phyloP scores from a whole-genome alignment of 2,113 vertebrate species.

The Bagarius yarrelli region DNA sequence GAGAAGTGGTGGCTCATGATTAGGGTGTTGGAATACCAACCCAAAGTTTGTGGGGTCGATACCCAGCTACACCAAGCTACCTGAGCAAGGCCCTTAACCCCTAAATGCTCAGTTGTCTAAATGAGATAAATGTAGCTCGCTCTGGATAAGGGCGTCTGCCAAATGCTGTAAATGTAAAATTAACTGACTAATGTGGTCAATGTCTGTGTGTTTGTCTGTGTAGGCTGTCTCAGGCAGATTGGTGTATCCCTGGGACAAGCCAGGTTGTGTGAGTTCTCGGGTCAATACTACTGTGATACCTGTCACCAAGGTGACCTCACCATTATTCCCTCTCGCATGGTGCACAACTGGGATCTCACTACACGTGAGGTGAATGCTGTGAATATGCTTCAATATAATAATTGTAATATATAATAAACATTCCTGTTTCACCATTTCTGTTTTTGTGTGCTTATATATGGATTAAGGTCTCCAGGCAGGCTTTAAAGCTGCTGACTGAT shows the following conservation, averaged over 20 bases:
- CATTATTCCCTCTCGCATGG: slow-evolving; percentile 88
- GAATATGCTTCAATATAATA: background rate
- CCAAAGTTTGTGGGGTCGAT: no score
- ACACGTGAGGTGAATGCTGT: slow-evolving; percentile 74
- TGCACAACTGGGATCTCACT: slow-evolving; percentile 94
- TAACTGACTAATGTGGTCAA: background rate
- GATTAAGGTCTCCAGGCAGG: slow-evolving; percentile 80
- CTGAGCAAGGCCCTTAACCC: no score
- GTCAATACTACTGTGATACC: slow-evolving; percentile 86
- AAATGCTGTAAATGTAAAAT: background rate
- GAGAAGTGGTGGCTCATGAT: no score
- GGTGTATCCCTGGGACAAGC: slow-evolving; percentile 81
- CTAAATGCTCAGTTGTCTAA: no score
- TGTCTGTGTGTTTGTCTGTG: background rate
- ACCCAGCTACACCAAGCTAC: no score
- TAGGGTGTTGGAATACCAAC: no score
- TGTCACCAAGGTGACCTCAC: slow-evolving; percentile 83
- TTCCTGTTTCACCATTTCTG: background rate
- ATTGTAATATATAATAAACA: background rate
- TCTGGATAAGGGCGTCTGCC: no score
- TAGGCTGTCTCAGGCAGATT: slow-evolving; percentile 87
- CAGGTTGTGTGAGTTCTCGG: slow-evolving; percentile 86
- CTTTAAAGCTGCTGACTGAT: slow-evolving; percentile 77
- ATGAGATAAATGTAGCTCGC: no score
- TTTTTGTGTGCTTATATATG: slow-evolving; percentile 48